Conservation (phyloP, 2,888 invertebrate genomes). For the Tanytarsus gracilentus region DNA sequence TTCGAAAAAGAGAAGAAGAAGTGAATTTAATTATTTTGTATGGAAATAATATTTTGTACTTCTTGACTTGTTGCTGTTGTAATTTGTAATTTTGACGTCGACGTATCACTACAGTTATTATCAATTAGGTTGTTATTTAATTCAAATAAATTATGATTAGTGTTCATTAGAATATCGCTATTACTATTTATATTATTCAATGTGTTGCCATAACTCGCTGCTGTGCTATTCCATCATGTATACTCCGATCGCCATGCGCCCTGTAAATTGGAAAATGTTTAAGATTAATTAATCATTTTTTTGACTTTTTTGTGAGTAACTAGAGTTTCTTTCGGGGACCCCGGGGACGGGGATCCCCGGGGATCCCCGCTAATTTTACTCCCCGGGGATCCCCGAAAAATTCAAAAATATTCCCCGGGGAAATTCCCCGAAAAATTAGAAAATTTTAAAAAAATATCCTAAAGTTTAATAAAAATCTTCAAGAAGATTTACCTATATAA, state of each 20-base stretch:
- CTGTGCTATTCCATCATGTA: constrained; percentile 62
- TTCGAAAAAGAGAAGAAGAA: background rate
- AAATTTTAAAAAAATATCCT: no score
- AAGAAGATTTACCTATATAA: no score
- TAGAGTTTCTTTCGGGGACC: no score
- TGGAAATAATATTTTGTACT: constrained; percentile 29
- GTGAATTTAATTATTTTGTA: constrained; percentile 26
- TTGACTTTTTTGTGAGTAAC: constrained; percentile 6
- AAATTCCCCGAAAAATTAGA: no score
- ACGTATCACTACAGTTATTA: constrained; percentile 29
- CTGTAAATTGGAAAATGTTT: constrained; percentile 47
- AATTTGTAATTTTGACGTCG: constrained; percentile 29
- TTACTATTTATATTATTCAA: constrained; percentile 29
- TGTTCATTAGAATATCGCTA: constrained; percentile 27
- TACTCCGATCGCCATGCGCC: constrained; percentile 88
- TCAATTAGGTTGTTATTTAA: constrained; percentile 29
- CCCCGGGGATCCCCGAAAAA: no score
- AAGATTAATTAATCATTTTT: constrained; percentile 30
- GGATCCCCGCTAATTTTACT: no score
- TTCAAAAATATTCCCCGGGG: no score
- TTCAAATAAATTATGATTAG: constrained; percentile 30
- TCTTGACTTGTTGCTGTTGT: constrained; percentile 29
- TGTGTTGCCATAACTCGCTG: constrained; percentile 26
- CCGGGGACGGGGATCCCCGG: no score
- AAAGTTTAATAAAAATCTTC: no score